Conservation (phyloP, 2,888 invertebrate genomes). For the Glyphotaelius pellucidus region DNA sequence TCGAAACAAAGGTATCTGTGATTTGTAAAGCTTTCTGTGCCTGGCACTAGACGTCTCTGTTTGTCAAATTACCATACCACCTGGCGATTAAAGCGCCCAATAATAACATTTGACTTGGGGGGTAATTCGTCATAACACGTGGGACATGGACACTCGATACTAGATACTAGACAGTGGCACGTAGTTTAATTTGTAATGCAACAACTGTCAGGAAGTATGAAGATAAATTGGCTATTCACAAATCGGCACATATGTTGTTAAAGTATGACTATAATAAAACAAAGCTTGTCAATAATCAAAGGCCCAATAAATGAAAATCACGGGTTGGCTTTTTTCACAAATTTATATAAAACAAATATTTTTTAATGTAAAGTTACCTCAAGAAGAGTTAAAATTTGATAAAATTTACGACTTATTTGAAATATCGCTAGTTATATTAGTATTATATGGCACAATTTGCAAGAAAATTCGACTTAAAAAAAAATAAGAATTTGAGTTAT, state of each 20-base stretch:
- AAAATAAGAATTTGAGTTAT: no score
- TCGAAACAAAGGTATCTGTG: conserved; percentile 15
- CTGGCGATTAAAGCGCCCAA: conserved; percentile 20
- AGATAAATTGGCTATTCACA: conserved; percentile 14
- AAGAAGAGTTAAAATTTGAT: no score
- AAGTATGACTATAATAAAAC: not conserved
- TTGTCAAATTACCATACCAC: conserved; percentile 35
- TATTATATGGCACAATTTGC: no score
- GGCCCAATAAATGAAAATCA: not conserved
- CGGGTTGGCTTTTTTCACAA: not conserved
- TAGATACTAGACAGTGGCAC: not conserved
- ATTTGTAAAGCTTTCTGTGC: conserved; percentile 34
- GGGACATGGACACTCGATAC: not conserved
- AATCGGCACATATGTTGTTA: conserved; percentile 34
- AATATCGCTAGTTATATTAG: no score
- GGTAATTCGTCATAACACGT: conserved; percentile 49
- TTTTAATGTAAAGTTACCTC: no score
- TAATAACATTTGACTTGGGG: not conserved
- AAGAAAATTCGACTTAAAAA: no score
- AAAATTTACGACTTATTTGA: no score
- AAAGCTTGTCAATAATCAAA: not conserved
- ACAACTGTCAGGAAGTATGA: conserved; percentile 47
- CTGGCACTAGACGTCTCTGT: conserved; percentile 48
- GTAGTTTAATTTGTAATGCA: conserved; percentile 7
- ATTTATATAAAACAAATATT: no score